These are phyloP conservation scores for Allygus modestus DNA, from an alignment of 2,888 invertebrate genomes.

Conservation along the genomic window DNA sequence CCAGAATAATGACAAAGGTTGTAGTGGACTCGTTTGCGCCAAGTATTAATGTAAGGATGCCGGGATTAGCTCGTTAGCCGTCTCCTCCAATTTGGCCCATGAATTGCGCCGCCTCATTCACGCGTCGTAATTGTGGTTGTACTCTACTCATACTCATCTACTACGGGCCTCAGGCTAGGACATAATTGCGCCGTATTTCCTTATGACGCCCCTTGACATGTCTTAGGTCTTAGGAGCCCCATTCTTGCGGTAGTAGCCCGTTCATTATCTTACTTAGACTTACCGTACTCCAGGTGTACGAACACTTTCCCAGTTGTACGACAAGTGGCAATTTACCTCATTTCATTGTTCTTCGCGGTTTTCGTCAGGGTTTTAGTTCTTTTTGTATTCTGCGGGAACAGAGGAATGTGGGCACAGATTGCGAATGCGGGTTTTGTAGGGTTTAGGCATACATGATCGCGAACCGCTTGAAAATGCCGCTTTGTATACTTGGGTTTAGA, in stretches of 20 bases:
- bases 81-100: constrained; percentile 25
- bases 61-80: constrained; percentile 40
- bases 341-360: neutral
- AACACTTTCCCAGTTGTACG: constrained; percentile 27
- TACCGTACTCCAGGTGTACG: neutral
- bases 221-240: constrained; percentile 23
- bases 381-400: neutral
- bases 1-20: constrained; percentile 4
- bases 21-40: constrained; percentile 3
- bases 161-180: neutral
- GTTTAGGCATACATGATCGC: too few relatives aligned
- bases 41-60: constrained; percentile 36
- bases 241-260: constrained; percentile 23
- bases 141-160: neutral
- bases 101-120: constrained; percentile 46
- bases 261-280: constrained; percentile 22
- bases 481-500: too few relatives aligned
- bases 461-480: too few relatives aligned
- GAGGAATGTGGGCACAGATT: too few relatives aligned
- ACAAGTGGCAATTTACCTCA: constrained; percentile 22
- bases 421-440: too few relatives aligned
- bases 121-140: constrained; percentile 7
- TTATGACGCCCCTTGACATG: constrained; percentile 31
- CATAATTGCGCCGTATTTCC: constrained; percentile 43
- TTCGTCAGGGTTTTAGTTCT: neutral